Base-by-base conservation (phyloP, 2,888 invertebrate species). In the Mimas tiliae region DNA sequence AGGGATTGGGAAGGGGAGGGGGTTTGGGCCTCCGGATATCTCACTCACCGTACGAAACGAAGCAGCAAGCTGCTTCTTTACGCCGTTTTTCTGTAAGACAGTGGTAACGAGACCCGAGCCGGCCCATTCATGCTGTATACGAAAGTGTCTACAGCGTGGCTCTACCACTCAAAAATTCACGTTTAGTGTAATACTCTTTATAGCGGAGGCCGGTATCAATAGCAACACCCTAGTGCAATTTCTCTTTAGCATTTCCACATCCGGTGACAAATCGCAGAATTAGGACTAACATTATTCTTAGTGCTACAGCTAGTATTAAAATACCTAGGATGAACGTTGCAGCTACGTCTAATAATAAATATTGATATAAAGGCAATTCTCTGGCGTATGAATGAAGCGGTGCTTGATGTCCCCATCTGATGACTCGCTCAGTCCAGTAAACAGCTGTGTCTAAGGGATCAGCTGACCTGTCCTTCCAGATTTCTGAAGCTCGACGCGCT, bases 351-450 rank as follows among this genome's bases (percentile, higher is more conserved):
- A 93, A 66, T 50, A 91, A 70, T 0, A 84, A 74, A 64, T 85
- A 74, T 72, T 91, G 84, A 70, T 87, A 81, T 71, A 86, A 82
- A 0, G 82, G 81, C 6, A 92, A 77, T 66, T 93, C 82, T 63
- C 86, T 82, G 0, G 91, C 79, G 0, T 76, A 62, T 0, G 90
- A 84, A 71, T 89, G 83, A 0, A 92, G 79, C 0, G 82, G 85
- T 16, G 89, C 85, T 1, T 74, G 70, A 63, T 80, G 74, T 0
- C 93, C 91, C 91, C 93, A 93, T 21, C 92, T 81, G 47, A 94
- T 82, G 33, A 95, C 90, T 67, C 95, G 86, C 69, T 95, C 95
- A 42, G 94, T 90, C 91, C 94, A 94, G 87, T 94, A 95, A 0
- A 95, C 85, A 0, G 95, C 95, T 0, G 93, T 94, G 65, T 95